Base-by-base conservation (phyloP, 2,888 invertebrate species). In the Noctua janthe region DNA sequence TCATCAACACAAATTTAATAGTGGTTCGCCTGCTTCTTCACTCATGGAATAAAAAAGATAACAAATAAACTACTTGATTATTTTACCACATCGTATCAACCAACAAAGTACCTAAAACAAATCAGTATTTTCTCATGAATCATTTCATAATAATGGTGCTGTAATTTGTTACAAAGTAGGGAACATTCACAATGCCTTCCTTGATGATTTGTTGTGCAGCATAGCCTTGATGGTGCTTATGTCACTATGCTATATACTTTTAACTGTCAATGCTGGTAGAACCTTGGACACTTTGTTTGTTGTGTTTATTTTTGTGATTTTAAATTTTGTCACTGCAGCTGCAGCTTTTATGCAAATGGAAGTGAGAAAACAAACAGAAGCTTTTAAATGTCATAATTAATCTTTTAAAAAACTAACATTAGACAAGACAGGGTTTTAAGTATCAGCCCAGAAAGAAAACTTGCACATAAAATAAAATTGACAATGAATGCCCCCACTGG, bases 221-320 rank as follows among this genome's bases (percentile, higher is more conserved):
- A 43, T 54, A 74, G 51, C 76, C 82, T 82, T 82, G 59, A 59
- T n/a, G 6, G 35, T 75, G 74, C 43, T 79, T 82, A 78, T 78
- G 87, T 87, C 84, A 84, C 54, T 74, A 86, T 51, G 13, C 69
- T 8, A 62, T 74, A 73, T 73, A 69, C 43, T 71, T 81, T 76
- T 66, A 76, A 66, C 69, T 74, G 83, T 35, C 78, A 75, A 62
- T 83, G 72, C n/a, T 72, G 64, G 35, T 43, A 35, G 1, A 56
- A 64, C 84, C 72, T 85, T 85, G 80, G 64, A 79, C 35, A 79
- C 29, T 62, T 87, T 67, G 47, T 72, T 51, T 83, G 49, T 81
- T 64, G 17, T 62, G 15, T 47, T 29, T 17, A n/a, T 2, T 56
- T 49, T 59, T 62, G 13, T 49, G 15, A 47, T 35, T 76, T 43